Percentiles rank a stretch among this genome's conserved stretches.
Conservation (phyloP, 2,888 invertebrate genomes). For the Ecdyonurus torrentis region DNA sequence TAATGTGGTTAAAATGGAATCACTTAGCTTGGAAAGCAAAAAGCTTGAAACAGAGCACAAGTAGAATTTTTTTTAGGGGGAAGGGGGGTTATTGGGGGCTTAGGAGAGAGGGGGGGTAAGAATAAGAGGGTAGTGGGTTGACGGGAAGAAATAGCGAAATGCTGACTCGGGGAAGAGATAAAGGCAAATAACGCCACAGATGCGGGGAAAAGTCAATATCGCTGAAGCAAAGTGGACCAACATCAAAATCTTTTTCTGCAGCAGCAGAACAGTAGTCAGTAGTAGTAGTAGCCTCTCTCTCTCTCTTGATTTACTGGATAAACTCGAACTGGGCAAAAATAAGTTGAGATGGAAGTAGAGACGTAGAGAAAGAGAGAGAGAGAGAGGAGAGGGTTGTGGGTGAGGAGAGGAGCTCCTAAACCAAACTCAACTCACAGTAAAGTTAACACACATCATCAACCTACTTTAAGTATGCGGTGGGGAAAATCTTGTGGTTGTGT, state of each 20-base stretch:
- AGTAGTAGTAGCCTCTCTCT: not conserved
- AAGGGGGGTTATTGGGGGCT: too few relatives aligned
- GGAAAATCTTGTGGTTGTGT: too few relatives aligned
- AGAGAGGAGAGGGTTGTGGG: too few relatives aligned
- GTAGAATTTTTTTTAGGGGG: too few relatives aligned
- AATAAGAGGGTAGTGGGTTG: not conserved
- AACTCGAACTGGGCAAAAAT: not conserved
- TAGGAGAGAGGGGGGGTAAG: not conserved
- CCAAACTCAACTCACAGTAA: not conserved
- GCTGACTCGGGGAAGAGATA: constrained; percentile 1
- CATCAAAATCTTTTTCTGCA: not conserved
- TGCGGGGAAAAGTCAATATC: constrained; percentile 3
- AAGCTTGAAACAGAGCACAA: not conserved
- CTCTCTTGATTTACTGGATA: not conserved
- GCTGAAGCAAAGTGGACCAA: not conserved
- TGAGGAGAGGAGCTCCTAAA: too few relatives aligned
- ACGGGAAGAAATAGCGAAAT: not conserved
- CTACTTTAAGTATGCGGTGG: not conserved
- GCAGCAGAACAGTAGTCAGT: too few relatives aligned
- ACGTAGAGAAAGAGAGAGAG: too few relatives aligned
- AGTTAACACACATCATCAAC: not conserved
- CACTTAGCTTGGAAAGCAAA: not conserved
- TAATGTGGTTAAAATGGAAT: constrained; percentile 4
- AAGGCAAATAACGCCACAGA: constrained; percentile 3
- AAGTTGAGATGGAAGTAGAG: not conserved